Base-by-base conservation (phyloP, 1,140 invertebrate species). In the Tetramorium parvispinum region DNA sequence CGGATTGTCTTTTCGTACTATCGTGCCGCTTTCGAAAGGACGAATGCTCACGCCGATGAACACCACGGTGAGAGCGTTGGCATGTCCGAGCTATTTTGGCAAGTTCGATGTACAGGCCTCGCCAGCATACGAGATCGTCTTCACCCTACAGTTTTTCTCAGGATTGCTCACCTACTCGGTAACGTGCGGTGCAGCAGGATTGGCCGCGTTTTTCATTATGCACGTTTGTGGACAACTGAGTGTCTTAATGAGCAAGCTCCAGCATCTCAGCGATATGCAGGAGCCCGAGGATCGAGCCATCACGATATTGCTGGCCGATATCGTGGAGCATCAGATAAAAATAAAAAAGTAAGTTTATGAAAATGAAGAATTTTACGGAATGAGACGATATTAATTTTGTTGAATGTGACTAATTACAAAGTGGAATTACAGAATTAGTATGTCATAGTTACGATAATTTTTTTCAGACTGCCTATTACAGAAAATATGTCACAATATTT, bases 91-190 rank as follows among this genome's bases (percentile, higher is more conserved):
- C 21, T 88, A 87, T 18, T 87, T 90, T 18, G 3, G 86, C 2
- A 32, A 85, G 2, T 40, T 92, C 27, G 53, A 92, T 32, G 79
- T 87, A 0, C 85, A 88, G 18, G 13, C 18, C 0, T 73, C 85
- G 0, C 89, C 91, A 0, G 76, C 46, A 46, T 92, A 92, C 24
- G 91, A 92, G 13, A 87, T 92, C 13, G 71, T 92, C 16, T 92
- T 90, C 16, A 10, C 24, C 6, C 11, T 83, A 5, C 91, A 91
- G 70, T 27, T 88, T 21, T 16, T 92, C 18, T 53, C 85, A 13
- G 86, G 86, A 6, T 46, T 91, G 0, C 10, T 88, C 3, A 70
- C 75, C 11, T 91, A 88, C 18, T 81, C 88, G 5, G n/a, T 91
- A 8, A 71, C 75, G 0, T 76, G 79, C 5, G 85, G 82, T 2